A percentile compares a stretch with the other conserved stretches of the same genome.
These are phyloP conservation scores for Lucilia sericata DNA, from an alignment of 1,140 invertebrate species.

Conservation along the genomic window DNA sequence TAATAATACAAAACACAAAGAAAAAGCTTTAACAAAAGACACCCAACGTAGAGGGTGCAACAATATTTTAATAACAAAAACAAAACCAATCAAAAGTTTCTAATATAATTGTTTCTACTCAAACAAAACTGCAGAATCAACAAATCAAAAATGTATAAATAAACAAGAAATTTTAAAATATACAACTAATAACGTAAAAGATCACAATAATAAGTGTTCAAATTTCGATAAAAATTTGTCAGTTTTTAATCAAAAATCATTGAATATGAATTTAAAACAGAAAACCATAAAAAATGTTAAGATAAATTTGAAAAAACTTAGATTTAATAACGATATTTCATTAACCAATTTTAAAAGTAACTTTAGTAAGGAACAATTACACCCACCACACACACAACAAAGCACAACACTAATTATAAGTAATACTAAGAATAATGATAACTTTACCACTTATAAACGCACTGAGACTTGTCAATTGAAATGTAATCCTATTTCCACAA, in stretches of 20 bases:
- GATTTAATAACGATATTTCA: constrained; percentile 28
- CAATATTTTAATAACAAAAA: not conserved
- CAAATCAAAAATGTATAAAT: not conserved
- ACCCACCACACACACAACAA: not conserved
- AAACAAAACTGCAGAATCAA: not conserved
- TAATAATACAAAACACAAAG: not conserved
- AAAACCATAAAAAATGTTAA: not conserved
- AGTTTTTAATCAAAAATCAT: constrained; percentile 32
- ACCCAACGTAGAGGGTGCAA: not conserved
- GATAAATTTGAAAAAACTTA: constrained; percentile 8
- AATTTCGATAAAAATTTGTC: constrained; percentile 7
- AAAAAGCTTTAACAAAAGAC: not conserved
- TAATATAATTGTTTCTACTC: constrained; percentile 35
- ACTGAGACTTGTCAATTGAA: constrained; percentile 10
- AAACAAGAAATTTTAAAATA: not conserved
- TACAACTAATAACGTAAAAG: not conserved
- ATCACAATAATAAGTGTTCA: constrained; percentile 17
- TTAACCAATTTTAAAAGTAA: constrained; percentile 27
- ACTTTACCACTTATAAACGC: not conserved
- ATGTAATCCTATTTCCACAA: not conserved
- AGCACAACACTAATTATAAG: not conserved
- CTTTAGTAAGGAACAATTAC: not conserved
- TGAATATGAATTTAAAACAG: not conserved
- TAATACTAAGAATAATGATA: not conserved
- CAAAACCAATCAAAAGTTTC: not conserved